These are phyloP conservation scores for Lepidocyrtinus sp. DNA, from an alignment of 2,888 invertebrate species.

Conservation along the genomic window DNA sequence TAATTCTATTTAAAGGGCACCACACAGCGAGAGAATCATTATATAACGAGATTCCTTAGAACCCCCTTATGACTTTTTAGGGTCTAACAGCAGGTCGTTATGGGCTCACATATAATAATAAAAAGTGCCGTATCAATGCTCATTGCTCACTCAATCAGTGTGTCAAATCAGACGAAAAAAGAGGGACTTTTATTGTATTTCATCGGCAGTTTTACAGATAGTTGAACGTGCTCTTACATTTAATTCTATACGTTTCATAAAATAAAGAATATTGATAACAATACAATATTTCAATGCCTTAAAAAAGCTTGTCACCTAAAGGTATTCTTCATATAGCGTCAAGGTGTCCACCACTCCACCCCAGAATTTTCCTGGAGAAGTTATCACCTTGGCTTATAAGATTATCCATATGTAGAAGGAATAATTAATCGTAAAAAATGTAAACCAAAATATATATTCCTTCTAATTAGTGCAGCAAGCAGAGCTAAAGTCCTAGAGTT, in stretches of 20 bases:
- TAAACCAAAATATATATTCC: not conserved
- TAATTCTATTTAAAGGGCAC: not conserved
- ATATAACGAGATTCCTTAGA: not conserved
- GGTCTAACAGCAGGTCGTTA: not conserved
- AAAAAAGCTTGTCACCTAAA: no score
- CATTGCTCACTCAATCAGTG: not conserved
- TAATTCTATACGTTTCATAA: no score
- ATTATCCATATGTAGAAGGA: no score
- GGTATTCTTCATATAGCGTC: not conserved
- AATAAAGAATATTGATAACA: no score
- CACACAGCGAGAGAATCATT: conserved; percentile 3
- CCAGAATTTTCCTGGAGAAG: no score
- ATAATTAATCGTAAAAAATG: conserved; percentile 35
- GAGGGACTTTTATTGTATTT: no score
- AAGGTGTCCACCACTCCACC: no score
- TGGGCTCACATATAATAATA: not conserved
- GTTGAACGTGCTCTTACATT: no score
- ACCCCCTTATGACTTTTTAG: not conserved
- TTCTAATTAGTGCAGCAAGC: conserved; percentile 45
- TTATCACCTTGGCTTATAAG: no score
- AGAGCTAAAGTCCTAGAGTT: not conserved
- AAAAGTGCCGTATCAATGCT: not conserved
- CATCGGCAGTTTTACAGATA: no score
- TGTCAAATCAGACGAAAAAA: no score
- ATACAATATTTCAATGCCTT: no score